Percentiles rank a stretch among this genome's conserved stretches.
These are phyloP conservation scores for Barbus barbus DNA, from an alignment of 2,113 vertebrate species.

Conservation along the genomic window DNA sequence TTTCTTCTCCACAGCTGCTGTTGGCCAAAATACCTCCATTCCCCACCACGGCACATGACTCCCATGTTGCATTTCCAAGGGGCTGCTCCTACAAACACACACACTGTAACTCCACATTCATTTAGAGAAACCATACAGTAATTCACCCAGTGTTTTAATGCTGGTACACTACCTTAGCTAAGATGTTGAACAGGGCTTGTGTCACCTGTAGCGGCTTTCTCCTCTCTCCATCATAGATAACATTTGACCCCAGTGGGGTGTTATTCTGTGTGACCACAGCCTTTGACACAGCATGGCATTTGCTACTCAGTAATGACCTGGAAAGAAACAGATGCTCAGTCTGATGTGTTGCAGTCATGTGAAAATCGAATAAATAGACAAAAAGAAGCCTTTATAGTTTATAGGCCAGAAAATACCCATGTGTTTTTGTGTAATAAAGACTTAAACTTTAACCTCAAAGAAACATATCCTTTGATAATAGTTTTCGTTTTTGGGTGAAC, in stretches of 20 bases:
- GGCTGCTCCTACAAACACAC: slow-evolving; percentile 63
- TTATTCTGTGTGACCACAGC: slow-evolving; percentile 74
- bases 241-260: slow-evolving; percentile 68
- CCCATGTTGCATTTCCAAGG: slow-evolving; percentile 63
- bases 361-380: neutral
- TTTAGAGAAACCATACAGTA: neutral
- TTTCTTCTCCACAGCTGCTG: slow-evolving; percentile 74
- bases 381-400: too few species aligned
- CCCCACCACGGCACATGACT: slow-evolving; percentile 75
- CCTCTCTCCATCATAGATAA: slow-evolving; percentile 74
- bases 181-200: slow-evolving; percentile 65
- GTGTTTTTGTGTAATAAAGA: neutral
- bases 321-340: neutral
- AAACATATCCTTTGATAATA: neutral
- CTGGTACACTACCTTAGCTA: slow-evolving; percentile 66
- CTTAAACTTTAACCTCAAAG: neutral
- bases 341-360: neutral
- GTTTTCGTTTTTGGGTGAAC: neutral
- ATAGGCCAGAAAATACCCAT: too few species aligned
- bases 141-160: neutral
- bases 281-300: slow-evolving; percentile 65
- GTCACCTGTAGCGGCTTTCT: slow-evolving; percentile 66
- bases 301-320: slow-evolving; percentile 65
- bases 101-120: neutral
- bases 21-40: slow-evolving; percentile 76